Evolutionary conservation across 2,888 invertebrate genomes (phyloP).

Genomic region (Nectonema munidae): DNA sequence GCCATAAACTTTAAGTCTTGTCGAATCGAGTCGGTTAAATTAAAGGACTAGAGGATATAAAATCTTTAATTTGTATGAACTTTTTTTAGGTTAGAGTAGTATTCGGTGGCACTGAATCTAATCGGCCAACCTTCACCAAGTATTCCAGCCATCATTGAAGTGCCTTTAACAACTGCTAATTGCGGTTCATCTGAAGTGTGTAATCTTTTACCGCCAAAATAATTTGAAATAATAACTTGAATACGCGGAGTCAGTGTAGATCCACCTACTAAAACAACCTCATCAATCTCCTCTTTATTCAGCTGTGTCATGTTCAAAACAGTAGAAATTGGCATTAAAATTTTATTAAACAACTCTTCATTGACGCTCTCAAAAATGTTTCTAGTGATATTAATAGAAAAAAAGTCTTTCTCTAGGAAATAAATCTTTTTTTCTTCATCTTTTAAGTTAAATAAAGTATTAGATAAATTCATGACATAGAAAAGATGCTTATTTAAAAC

Average conservation of each 20-base stretch:
- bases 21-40: too few species aligned
- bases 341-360: constrained; percentile 24
- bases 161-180: constrained; percentile 27
- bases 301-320: constrained; percentile 23
- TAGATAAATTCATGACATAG: too few species aligned
- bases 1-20: too few species aligned
- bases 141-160: constrained; percentile 27
- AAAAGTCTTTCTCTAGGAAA: constrained; percentile 16
- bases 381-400: constrained; percentile 22
- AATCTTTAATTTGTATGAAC: too few species aligned
- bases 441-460: too few species aligned
- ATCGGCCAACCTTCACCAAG: constrained; percentile 28
- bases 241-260: constrained; percentile 27
- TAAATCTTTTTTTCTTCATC: too few species aligned
- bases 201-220: constrained; percentile 19
- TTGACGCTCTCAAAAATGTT: constrained; percentile 25
- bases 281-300: constrained; percentile 24
- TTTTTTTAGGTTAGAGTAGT: constrained; percentile 16
- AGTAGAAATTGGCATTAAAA: constrained; percentile 24
- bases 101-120: constrained; percentile 25
- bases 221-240: constrained; percentile 24
- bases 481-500: too few species aligned
- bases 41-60: too few species aligned
- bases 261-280: constrained; percentile 27
- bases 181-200: constrained; percentile 23